These are phyloP conservation scores for Apis cerana DNA, from an alignment of 1,140 invertebrate genomes.

Conservation along the genomic window DNA sequence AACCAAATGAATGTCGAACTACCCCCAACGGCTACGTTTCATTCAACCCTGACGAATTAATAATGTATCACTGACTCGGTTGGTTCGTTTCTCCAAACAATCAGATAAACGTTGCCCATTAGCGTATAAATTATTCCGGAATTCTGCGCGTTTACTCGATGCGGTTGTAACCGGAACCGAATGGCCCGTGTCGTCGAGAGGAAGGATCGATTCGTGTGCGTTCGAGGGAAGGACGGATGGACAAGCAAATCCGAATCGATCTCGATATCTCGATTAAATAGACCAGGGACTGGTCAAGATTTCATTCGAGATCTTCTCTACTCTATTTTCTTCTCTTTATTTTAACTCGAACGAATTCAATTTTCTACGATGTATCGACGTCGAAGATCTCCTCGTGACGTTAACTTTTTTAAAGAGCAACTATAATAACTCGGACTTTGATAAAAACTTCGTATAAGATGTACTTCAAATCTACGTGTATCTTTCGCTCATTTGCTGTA, in stretches of 20 bases:
- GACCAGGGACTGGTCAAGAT: not conserved
- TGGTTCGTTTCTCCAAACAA: constrained; percentile 21
- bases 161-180: constrained; percentile 15
- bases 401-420: not conserved
- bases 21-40: not conserved
- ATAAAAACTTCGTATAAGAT: no score
- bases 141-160: constrained; percentile 7
- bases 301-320: not conserved
- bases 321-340: not conserved
- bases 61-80: not conserved
- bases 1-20: not conserved
- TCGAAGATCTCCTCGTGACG: constrained; percentile 8
- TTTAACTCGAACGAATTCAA: constrained; percentile 21
- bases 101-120: constrained; percentile 29
- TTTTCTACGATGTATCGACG: constrained; percentile 16
- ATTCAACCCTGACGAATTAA: not conserved
- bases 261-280: not conserved
- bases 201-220: constrained; percentile 12
- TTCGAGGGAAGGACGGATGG: not conserved
- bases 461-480: no score
- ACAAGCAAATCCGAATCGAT: constrained; percentile 6
- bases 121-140: constrained; percentile 27
- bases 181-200: not conserved
- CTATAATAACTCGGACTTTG: no score
- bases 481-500: no score